A percentile compares a stretch with the other conserved stretches of the same genome.
These are phyloP conservation scores for Catharus fuscescens DNA, from an alignment of 2,113 vertebrate genomes.

Conservation along the genomic window DNA sequence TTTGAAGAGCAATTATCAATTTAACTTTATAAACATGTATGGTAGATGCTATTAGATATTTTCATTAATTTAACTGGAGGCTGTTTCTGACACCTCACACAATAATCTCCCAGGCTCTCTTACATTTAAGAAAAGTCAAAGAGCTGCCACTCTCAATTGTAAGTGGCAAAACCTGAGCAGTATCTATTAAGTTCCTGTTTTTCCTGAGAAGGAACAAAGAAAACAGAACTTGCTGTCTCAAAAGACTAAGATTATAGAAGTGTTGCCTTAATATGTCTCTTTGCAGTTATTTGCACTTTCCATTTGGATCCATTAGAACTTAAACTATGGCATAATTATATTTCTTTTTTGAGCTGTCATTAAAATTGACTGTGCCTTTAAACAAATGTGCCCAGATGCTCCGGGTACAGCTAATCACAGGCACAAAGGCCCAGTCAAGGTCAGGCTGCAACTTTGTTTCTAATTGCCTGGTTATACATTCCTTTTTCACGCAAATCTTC, in stretches of 20 bases:
- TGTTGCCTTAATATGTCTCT: neutral
- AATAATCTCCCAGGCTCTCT: neutral
- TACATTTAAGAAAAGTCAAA: neutral
- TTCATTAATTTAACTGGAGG: neutral
- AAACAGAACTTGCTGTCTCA: neutral
- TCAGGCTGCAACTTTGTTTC: conserved; percentile 49
- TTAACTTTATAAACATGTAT: neutral
- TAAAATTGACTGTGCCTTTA: conserved; percentile 42
- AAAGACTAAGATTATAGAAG: neutral
- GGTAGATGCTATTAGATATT: neutral
- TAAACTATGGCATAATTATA: neutral
- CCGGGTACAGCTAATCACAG: conserved; percentile 46
- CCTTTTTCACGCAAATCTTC: conserved; percentile 56
- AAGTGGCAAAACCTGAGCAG: neutral
- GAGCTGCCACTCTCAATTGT: neutral
- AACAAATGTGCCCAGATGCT: conserved; percentile 44
- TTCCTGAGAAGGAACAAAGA: neutral
- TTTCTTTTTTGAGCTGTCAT: neutral
- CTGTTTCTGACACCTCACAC: neutral
- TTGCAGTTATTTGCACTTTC: neutral
- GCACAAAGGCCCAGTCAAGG: conserved; percentile 63
- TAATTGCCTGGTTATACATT: conserved; percentile 65
- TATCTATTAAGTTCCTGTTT: neutral
- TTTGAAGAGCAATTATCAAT: neutral
- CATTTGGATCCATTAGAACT: neutral